Percentiles rank a stretch among this genome's conserved stretches.
Conservation (phyloP, 2,113 vertebrate genomes). For the Lonchura striata region DNA sequence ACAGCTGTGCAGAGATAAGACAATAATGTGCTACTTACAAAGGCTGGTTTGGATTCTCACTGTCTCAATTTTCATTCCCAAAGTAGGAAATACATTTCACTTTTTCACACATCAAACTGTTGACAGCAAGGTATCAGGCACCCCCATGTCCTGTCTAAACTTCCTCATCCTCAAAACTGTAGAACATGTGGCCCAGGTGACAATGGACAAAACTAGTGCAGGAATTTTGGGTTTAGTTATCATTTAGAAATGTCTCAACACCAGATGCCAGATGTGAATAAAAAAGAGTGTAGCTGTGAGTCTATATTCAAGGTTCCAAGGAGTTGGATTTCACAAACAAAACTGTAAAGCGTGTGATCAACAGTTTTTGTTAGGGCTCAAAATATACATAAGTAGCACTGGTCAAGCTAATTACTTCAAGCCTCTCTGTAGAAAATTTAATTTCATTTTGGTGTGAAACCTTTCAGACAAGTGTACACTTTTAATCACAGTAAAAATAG, state of each 20-base stretch:
- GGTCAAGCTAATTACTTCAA: neutral
- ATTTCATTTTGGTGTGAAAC: neutral
- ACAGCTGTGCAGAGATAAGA: neutral
- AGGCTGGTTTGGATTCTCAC: neutral
- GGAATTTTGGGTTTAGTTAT: neutral
- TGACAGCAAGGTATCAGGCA: neutral
- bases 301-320: neutral
- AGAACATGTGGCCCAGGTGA: neutral
- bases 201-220: neutral
- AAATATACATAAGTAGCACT: neutral
- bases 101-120: rapidly evolving
- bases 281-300: neutral
- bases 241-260: neutral
- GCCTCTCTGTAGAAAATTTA: neutral
- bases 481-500: neutral
- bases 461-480: neutral
- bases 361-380: neutral
- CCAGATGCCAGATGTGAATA: neutral
- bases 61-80: neutral
- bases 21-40: neutral
- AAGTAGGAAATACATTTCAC: neutral
- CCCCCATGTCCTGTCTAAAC: neutral
- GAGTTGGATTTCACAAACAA: neutral
- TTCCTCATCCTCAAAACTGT: neutral
- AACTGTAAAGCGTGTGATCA: neutral